These are phyloP conservation scores for Carassius carassius DNA, from an alignment of 2,113 vertebrate genomes.

Conservation along the genomic window DNA sequence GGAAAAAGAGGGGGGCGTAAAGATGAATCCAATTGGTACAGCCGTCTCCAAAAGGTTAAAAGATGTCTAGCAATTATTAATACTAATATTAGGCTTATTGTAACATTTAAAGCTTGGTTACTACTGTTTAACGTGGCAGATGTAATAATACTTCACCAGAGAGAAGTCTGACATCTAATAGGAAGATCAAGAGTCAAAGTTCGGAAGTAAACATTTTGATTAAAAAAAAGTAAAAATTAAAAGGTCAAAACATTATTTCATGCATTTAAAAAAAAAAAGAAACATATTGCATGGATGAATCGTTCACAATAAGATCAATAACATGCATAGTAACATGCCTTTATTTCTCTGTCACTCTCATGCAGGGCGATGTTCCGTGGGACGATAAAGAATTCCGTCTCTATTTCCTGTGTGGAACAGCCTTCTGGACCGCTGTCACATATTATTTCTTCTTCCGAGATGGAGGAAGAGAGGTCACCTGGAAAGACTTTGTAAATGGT, in stretches of 20 bases:
- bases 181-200: no score
- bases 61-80: neutral
- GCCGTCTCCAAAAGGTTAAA: constrained; percentile 89
- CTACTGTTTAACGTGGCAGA: neutral
- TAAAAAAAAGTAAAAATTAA: neutral
- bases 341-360: neutral
- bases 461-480: constrained; percentile 89
- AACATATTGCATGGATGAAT: neutral
- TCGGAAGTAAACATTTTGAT: no score
- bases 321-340: neutral
- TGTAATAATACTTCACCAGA: neutral
- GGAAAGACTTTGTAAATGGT: constrained; percentile 96
- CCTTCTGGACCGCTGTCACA: constrained; percentile 79
- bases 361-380: constrained; percentile 93
- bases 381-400: constrained; percentile 90
- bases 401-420: constrained; percentile 75
- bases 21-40: constrained; percentile 87
- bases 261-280: no score
- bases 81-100: neutral
- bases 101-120: neutral
- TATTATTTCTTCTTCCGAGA: constrained; percentile 86
- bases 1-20: constrained; percentile 86
- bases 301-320: neutral
- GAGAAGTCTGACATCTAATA: no score
- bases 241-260: neutral